Evolutionary conservation across 2,888 invertebrate genomes (phyloP), one percentile per base, ranked within the genome.

Genomic region (Drosophila recens): DNA sequence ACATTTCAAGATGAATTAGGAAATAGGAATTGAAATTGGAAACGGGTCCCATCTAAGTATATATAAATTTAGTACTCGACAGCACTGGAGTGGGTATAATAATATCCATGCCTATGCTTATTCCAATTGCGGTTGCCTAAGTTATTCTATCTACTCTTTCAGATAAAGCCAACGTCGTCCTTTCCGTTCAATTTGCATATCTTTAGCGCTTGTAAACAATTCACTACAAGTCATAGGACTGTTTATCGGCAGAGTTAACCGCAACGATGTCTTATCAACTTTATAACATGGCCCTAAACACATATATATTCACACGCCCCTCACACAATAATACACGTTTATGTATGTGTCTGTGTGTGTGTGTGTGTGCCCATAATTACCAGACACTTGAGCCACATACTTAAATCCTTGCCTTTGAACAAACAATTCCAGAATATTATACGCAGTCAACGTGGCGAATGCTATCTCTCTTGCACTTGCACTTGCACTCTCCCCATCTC

Each of bases 351-450:
- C 2, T 51, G 36, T 40, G 17, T 43, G n/a, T 53, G 34, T 53
- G 27, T 49, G 46, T 30, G 51, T 71, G 34, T 69, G 45, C 20
- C 57, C 79, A 70, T 79, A 76, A 76, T 76, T 76, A 75, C 59
- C 70, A 66, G 63, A 49, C 76, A 79, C 80, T 76, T 76, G 75
- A 75, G 75, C 42, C 70, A 79, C 71, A 70, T 52, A 59, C 76
- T 76, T 75, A 75, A 76, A 75, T 76, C 75, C 72, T 69, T 76
- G 76, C 58, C 75, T 66, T 59, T 59, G 30, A 63, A 43, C 71
- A 65, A 62, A 79, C 76, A 79, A 63, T 79, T 76, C 62, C 52
- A 75, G 40, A 63, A 79, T 66, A 79, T 79, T 70, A 79, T 75
- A 70, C 70, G 58, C 48, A 49, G 30, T 13, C 33, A 27, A 30